Conservation (phyloP, 64 coral and sea anemone species). For the Stylophora pistillata region DNA sequence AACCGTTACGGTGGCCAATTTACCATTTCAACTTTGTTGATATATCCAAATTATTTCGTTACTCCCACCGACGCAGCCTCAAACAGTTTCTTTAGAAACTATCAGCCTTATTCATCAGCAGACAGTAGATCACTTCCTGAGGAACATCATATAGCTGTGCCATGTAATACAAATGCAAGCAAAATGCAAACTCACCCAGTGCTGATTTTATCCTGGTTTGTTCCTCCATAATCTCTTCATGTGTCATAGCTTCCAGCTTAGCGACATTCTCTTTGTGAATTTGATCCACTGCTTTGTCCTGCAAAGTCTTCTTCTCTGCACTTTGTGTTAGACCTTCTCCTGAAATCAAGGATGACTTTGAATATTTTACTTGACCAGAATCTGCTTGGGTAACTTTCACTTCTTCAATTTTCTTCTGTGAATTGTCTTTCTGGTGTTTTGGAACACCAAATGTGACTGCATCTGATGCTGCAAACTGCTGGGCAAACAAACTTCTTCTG, state of each 20-base stretch:
- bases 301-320: neutral
- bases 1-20: no score
- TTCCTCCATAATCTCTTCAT: conserved; percentile 93
- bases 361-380: neutral
- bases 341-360: conserved; percentile 37
- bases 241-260: conserved; percentile 66
- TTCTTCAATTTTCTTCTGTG: neutral
- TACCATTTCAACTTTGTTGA: no score
- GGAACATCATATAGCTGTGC: no score
- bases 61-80: no score
- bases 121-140: no score
- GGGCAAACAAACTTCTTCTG: conserved; percentile 85
- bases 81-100: no score
- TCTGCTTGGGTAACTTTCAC: neutral
- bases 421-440: neutral
- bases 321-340: conserved; percentile 29
- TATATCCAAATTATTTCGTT: no score
- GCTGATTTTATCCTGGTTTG: conserved; percentile 63
- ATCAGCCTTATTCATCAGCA: no score
- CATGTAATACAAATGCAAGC: no score
- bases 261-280: conserved; percentile 89
- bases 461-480: conserved; percentile 80
- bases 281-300: conserved; percentile 54
- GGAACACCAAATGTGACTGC: conserved; percentile 74
- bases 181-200: conserved; percentile 55